phyloP scores from a whole-genome alignment of 2,113 vertebrate species.

The Tetraodon nigroviridis region DNA sequence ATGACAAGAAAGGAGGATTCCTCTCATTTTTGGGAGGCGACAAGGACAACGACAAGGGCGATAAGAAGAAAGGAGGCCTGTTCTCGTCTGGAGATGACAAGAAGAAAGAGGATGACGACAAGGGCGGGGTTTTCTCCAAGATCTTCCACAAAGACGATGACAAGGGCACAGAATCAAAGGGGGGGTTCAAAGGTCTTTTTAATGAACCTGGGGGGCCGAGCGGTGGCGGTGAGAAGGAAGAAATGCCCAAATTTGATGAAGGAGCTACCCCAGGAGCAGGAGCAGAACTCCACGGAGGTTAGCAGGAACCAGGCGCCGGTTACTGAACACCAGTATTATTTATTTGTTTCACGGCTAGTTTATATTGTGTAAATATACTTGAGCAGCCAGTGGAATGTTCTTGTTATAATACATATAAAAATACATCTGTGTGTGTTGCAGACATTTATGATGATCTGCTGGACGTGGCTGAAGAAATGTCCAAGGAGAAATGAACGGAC shows the following conservation, averaged over 20 bases:
- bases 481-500: not conserved
- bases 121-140: not conserved
- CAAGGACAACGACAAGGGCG: conserved; percentile 26
- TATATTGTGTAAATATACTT: no score
- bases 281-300: conserved; percentile 30
- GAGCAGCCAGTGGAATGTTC: no score
- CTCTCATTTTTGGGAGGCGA: not conserved
- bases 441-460: conserved; percentile 49
- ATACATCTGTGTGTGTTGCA: conserved; percentile 10
- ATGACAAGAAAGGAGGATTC: conserved; percentile 15
- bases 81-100: conserved; percentile 3
- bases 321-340: no score
- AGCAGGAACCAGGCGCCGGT: no score
- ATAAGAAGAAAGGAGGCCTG: conserved; percentile 10
- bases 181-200: conserved; percentile 49
- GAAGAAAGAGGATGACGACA: conserved; percentile 12
- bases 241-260: not conserved
- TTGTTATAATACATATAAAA: not conserved
- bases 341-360: no score
- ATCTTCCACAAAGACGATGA: not conserved
- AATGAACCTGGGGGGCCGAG: conserved; percentile 7
- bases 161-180: conserved; percentile 16
- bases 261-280: not conserved
- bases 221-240: not conserved
- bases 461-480: conserved; percentile 30